phyloP scores from a whole-genome alignment of 2,888 invertebrate species.

The Actias luna region DNA sequence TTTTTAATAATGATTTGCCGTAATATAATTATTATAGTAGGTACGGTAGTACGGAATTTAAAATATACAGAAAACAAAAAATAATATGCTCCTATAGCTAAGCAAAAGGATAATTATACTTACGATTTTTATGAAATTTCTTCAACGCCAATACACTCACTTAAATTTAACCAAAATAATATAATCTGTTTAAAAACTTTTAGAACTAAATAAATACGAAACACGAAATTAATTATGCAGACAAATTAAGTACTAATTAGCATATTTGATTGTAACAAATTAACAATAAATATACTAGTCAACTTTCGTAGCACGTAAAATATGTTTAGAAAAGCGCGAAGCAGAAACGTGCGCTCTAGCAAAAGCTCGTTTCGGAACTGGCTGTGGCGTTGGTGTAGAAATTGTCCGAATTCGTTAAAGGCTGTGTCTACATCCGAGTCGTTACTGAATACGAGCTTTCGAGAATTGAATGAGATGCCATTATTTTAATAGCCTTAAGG shows the following conservation, averaged over 20 bases:
- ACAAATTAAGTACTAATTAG: not conserved
- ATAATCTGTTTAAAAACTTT: not conserved
- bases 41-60: too few relatives aligned
- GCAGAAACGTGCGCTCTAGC: not conserved
- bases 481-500: conserved; percentile 12
- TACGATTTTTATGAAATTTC: not conserved
- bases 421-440: conserved; percentile 7
- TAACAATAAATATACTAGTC: not conserved
- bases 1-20: too few relatives aligned
- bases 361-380: conserved; percentile 7
- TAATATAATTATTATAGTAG: too few relatives aligned
- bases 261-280: not conserved
- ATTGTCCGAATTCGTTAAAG: conserved; percentile 9
- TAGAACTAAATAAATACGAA: not conserved
- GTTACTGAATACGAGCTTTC: conserved; percentile 12
- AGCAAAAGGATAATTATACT: too few relatives aligned
- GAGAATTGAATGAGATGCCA: conserved; percentile 11
- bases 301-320: conserved; percentile 4
- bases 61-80: too few relatives aligned
- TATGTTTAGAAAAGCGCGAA: not conserved
- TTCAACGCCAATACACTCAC: not conserved
- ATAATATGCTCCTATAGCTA: too few relatives aligned
- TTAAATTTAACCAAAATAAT: not conserved
- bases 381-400: not conserved
- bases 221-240: too few relatives aligned